Conservation (phyloP, 23 tunicate species). For the Halocynthia roretzi region DNA sequence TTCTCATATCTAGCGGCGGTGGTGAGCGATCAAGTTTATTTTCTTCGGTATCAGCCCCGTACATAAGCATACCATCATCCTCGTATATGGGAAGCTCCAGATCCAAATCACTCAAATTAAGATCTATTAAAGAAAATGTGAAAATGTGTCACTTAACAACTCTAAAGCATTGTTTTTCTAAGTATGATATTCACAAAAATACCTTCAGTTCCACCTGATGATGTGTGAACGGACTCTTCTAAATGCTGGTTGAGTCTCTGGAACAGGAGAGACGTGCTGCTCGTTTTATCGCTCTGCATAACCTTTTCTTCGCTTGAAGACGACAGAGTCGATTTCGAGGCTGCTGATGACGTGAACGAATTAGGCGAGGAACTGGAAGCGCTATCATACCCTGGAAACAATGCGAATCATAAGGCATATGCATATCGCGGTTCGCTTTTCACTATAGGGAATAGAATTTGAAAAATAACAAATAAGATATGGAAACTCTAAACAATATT, state of each 20-base stretch:
- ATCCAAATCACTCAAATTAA: not conserved
- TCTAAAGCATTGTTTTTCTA: not conserved
- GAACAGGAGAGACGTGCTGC: not conserved
- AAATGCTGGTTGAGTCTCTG: conserved; percentile 25
- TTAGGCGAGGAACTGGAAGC: conserved; percentile 1
- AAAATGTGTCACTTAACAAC: not conserved
- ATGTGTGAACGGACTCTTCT: not conserved
- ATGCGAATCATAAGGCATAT: too few species aligned
- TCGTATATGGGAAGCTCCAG: conserved; percentile 3
- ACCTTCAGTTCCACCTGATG: not conserved
- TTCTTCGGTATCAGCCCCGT: not conserved
- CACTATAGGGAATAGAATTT: too few species aligned
- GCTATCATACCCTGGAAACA: not conserved
- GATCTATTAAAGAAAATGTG: not conserved
- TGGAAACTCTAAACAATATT: too few species aligned
- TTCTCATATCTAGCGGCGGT: conserved; percentile 1
- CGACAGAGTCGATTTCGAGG: not conserved
- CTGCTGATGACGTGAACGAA: not conserved
- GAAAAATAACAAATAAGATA: too few species aligned
- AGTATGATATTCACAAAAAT: not conserved
- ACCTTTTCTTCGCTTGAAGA: not conserved
- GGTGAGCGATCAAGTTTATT: not conserved
- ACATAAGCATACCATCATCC: not conserved
- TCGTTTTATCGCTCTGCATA: not conserved
- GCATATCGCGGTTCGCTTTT: too few species aligned